phyloP scores from a whole-genome alignment of 2,888 invertebrate species.

The Sclerodermus sp. region DNA sequence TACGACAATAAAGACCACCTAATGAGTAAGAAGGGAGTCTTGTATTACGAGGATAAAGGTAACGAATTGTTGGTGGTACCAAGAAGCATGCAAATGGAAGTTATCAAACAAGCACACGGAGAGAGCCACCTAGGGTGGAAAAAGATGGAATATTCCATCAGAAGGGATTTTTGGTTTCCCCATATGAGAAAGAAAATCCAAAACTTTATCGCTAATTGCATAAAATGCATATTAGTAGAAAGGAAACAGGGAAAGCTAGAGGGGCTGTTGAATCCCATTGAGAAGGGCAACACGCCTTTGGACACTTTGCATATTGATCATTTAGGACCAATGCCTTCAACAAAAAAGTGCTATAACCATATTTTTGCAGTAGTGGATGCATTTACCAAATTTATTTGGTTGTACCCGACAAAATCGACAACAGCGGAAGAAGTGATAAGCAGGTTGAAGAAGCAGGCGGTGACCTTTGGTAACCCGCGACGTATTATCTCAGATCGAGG shows the following conservation, averaged over 20 bases:
- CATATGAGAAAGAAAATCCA: constrained; percentile 15
- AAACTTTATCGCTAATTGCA: constrained; percentile 17
- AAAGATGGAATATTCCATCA: constrained; percentile 32
- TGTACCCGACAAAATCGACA: constrained; percentile 19
- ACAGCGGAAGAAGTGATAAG: constrained; percentile 28
- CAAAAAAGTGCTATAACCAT: constrained; percentile 26
- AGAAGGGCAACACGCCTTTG: constrained; percentile 39
- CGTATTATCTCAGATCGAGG: constrained; percentile 15
- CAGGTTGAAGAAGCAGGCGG: constrained; percentile 23
- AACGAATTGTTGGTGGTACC: constrained; percentile 35
- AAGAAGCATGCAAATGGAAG: constrained; percentile 40
- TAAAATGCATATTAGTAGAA: constrained; percentile 22
- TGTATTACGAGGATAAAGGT: constrained; percentile 1
- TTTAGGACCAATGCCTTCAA: constrained; percentile 41
- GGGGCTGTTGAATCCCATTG: constrained; percentile 39
- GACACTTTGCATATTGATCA: constrained; percentile 46
- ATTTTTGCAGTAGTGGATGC: constrained; percentile 11
- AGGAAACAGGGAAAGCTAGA: constrained; percentile 40
- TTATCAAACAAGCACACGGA: constrained; percentile 41
- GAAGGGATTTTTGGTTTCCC: constrained; percentile 34
- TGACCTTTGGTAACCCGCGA: constrained; percentile 27
- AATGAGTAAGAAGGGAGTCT: neutral
- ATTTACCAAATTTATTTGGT: constrained; percentile 12
- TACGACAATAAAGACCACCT: too few species aligned
- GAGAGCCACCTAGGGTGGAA: constrained; percentile 41